phyloP scores from a whole-genome alignment of 1,140 invertebrate genomes.

The Dendroctonus valens region DNA sequence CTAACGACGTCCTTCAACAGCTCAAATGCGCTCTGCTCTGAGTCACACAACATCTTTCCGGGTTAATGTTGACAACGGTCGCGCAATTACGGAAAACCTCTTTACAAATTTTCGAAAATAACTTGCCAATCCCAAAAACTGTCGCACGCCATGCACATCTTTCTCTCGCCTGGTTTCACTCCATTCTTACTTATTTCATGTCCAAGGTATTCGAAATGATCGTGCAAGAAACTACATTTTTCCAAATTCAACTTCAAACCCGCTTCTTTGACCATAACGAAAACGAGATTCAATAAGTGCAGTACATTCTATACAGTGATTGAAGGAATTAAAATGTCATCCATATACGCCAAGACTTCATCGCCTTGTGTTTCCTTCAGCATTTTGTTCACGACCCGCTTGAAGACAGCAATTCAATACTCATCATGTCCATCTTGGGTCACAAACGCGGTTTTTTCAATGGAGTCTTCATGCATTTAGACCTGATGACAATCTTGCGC shows the following conservation, averaged over 20 bases:
- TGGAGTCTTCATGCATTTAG: constrained; percentile 43
- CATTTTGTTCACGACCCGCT: constrained; percentile 48
- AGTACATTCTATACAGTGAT: constrained; percentile 32
- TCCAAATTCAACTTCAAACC: constrained; percentile 26
- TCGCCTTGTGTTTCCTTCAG: constrained; percentile 35
- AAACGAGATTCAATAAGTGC: constrained; percentile 25
- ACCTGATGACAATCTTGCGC: constrained; percentile 39
- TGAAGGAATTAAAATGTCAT: constrained; percentile 39
- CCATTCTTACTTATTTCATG: constrained; percentile 30
- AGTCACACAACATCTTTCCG: constrained; percentile 20
- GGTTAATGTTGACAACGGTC: constrained; percentile 38
- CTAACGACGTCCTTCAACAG: constrained; percentile 3
- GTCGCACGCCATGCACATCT: constrained; percentile 5
- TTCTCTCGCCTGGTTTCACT: neutral
- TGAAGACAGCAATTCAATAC: constrained; percentile 51
- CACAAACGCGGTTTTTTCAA: constrained; percentile 41
- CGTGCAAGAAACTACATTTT: constrained; percentile 29
- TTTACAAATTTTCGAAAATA: constrained; percentile 16
- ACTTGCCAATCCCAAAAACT: constrained; percentile 1
- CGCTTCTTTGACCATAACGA: constrained; percentile 39
- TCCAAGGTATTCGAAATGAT: constrained; percentile 27
- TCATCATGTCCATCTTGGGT: constrained; percentile 50
- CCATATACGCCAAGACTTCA: constrained; percentile 34
- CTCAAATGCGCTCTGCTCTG: constrained; percentile 35
- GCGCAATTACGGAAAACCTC: constrained; percentile 42